A percentile compares a stretch with the other conserved stretches of the same genome.
phyloP scores from a whole-genome alignment of 2,888 invertebrate genomes.

The Xestobium rufovillosum region DNA sequence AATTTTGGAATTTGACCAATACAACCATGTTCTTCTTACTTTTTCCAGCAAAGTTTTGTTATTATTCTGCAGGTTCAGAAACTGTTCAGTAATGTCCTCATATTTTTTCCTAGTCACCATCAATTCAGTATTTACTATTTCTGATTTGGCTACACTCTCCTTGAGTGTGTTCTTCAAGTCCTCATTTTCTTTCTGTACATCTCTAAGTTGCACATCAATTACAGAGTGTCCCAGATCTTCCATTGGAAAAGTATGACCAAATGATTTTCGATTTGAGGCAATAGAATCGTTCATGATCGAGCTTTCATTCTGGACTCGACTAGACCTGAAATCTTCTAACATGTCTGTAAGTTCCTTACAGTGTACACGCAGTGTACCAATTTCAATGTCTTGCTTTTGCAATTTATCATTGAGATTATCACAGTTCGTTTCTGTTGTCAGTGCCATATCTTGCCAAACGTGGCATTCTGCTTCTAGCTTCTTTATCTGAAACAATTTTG shows the following conservation, averaged over 20 bases:
- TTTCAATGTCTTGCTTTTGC: slow-evolving; percentile 30
- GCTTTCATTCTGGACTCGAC: slow-evolving; percentile 26
- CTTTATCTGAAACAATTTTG: slow-evolving; percentile 38
- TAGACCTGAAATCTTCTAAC: slow-evolving; percentile 42
- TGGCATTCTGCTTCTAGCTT: slow-evolving; percentile 36
- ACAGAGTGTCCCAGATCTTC: slow-evolving; percentile 40
- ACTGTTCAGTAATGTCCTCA: too few relatives aligned
- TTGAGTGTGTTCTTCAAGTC: slow-evolving; percentile 24
- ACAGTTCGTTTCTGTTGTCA: slow-evolving; percentile 31
- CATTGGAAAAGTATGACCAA: slow-evolving; percentile 10
- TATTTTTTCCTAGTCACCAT: not conserved
- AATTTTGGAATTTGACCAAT: too few relatives aligned
- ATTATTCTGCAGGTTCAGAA: too few relatives aligned
- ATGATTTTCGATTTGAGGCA: slow-evolving; percentile 9
- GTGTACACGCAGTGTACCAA: slow-evolving; percentile 29
- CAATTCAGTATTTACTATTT: not conserved
- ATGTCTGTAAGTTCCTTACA: slow-evolving; percentile 39
- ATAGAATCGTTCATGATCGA: slow-evolving; percentile 20
- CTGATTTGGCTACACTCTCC: not conserved
- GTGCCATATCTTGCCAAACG: slow-evolving; percentile 33
- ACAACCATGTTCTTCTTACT: too few relatives aligned
- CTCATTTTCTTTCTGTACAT: slow-evolving; percentile 33
- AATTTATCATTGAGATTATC: slow-evolving; percentile 29
- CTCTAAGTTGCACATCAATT: slow-evolving; percentile 41
- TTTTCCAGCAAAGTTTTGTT: too few relatives aligned